These are phyloP conservation scores for Lepisosteus oculatus DNA, from an alignment of 2,113 vertebrate species.

Conservation along the genomic window DNA sequence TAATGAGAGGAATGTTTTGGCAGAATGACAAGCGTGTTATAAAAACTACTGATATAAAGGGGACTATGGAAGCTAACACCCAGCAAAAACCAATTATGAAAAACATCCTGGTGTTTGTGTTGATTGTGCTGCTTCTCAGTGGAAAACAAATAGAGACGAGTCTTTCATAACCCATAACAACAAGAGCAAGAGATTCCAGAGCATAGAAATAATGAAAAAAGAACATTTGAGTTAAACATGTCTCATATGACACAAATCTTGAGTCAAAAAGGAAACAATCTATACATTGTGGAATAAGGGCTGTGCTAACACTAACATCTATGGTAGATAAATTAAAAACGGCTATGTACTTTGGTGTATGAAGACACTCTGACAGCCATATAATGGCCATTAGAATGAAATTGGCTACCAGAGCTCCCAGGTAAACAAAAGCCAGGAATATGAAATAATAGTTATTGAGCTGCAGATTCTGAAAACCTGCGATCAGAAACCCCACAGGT, in stretches of 20 bases:
- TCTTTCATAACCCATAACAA: slow-evolving; percentile 3
- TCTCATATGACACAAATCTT: background rate
- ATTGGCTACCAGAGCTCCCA: background rate
- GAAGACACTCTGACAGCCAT: background rate
- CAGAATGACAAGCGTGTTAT: slow-evolving; percentile 2
- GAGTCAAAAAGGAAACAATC: background rate
- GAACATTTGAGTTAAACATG: background rate
- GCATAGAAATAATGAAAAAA: background rate
- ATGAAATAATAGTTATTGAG: background rate
- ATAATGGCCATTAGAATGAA: slow-evolving; percentile 1
- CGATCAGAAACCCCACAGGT: background rate
- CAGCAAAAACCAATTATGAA: background rate
- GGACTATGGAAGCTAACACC: background rate
- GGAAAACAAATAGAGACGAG: background rate
- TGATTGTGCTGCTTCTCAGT: background rate
- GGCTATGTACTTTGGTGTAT: background rate
- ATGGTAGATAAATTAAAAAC: background rate
- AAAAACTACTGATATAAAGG: background rate
- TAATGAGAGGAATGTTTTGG: background rate
- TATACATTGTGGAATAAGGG: background rate
- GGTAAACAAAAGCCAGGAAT: slow-evolving; percentile 2
- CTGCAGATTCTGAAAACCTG: background rate
- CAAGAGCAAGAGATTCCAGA: background rate
- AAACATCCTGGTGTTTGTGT: background rate
- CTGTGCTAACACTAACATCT: background rate